Percentiles rank a stretch among this genome's conserved stretches.
Evolutionary conservation across 2,113 vertebrate genomes (phyloP).

Genomic region (Dryoscopus gambensis): DNA sequence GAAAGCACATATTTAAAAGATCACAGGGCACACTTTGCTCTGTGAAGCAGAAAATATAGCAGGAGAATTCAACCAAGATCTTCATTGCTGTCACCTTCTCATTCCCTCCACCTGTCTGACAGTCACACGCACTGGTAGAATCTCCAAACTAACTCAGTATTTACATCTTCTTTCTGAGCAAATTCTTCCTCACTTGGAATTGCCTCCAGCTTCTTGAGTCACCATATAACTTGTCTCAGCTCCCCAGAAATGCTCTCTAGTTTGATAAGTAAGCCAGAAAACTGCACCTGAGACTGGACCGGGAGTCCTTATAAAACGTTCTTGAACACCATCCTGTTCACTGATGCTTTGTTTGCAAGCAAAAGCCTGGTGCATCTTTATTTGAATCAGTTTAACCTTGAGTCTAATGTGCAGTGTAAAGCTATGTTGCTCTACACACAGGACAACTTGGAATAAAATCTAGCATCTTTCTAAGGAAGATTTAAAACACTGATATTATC

Average conservation of each 20-base stretch:
- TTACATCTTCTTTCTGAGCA: neutral
- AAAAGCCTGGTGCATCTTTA: neutral
- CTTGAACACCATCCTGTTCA: neutral
- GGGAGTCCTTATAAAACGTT: neutral
- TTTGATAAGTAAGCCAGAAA: neutral
- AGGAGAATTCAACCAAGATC: neutral
- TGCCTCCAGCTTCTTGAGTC: neutral
- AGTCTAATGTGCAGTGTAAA: neutral
- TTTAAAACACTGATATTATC: neutral
- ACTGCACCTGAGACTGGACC: neutral
- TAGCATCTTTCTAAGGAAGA: neutral
- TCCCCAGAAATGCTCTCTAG: neutral
- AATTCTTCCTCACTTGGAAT: neutral
- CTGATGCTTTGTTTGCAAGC: neutral
- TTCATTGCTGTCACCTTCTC: neutral
- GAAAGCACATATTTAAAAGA: neutral
- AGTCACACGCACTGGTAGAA: neutral
- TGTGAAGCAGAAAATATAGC: neutral
- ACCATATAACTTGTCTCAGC: neutral
- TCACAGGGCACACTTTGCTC: neutral
- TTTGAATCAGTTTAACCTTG: neutral
- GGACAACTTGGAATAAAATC: neutral
- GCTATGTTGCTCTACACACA: neutral
- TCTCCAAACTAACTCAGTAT: neutral
- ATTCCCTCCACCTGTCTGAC: neutral